Conservation (phyloP, 2,113 vertebrate species). For the Donacobius atricapilla region DNA sequence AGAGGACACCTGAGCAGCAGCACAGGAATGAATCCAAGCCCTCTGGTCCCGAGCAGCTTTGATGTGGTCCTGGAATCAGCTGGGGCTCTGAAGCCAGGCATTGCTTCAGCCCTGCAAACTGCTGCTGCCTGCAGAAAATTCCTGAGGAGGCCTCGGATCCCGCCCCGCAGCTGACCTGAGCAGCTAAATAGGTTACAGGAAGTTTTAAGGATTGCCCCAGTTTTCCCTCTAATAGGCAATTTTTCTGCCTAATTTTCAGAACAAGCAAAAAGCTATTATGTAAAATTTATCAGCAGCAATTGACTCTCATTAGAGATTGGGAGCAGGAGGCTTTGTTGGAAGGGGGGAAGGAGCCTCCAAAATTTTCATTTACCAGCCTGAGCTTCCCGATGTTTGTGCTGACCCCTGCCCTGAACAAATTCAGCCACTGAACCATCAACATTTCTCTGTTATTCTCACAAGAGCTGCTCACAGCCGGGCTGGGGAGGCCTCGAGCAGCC, state of each 20-base stretch:
- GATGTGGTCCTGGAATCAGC: background rate
- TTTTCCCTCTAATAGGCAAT: slow-evolving; percentile 60
- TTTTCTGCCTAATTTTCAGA: slow-evolving; percentile 70
- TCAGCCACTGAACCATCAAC: background rate
- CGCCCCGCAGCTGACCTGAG: slow-evolving; percentile 16
- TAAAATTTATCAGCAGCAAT: slow-evolving; percentile 59
- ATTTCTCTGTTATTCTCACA: background rate
- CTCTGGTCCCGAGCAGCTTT: background rate
- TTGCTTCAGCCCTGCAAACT: slow-evolving; percentile 6
- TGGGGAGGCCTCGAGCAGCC: background rate
- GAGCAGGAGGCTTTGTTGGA: background rate
- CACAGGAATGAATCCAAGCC: background rate
- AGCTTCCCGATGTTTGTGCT: background rate
- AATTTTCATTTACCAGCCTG: background rate
- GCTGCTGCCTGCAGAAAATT: slow-evolving; percentile 61
- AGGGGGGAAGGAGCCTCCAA: background rate
- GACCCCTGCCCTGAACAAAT: background rate
- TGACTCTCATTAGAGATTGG: slow-evolving; percentile 42
- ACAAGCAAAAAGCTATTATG: slow-evolving; percentile 58
- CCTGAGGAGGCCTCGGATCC: slow-evolving; percentile 3
- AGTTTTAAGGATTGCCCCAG: slow-evolving; percentile 50
- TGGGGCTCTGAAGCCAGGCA: background rate
- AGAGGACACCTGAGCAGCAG: background rate
- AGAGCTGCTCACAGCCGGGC: background rate
- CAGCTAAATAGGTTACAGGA: slow-evolving; percentile 38